Base-by-base conservation (phyloP, 2,888 invertebrate genomes). In the Minunthozetes semirufus region DNA sequence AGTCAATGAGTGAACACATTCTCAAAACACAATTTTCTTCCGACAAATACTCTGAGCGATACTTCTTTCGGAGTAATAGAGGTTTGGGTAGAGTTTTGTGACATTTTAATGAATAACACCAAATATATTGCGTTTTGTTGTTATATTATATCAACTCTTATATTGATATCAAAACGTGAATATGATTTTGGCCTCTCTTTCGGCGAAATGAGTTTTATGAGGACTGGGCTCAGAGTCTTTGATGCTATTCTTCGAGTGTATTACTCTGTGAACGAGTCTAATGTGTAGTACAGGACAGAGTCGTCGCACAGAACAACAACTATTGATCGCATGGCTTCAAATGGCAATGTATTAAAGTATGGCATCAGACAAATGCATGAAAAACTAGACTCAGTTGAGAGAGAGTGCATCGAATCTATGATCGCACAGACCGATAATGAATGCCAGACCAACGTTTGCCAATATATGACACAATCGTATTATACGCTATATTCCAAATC, bases 311-410 rank as follows among this genome's bases (percentile, higher is more conserved):
- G 61, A 38, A 66, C 61, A 27, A 48, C 19, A 70, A 46, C 4
- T 70, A 70, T 70, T 70, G 70, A 70, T 70, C 70, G 70, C 25
- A 70, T 42, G 38, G 48, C 70, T 70, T 70, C 70, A 70, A 70
- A 70, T 46, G 68, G 48, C 46, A 70, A 46, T 70, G 25, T 22
- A 66, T 25, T 25, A 59, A 11, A 38, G 22, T 19, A 22, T 19
- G 53, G n/a, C n/a, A 19, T 19, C 22, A 53, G 29, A 33, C n/a
- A 38, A 38, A 66, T 38, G 19, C n/a, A 66, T 66, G 38, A 66
- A 66, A 59, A 59, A 59, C 27, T 59, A 70, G 48, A 70, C 25
- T 42, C 42, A 42, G 42, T 42, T 25, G 9, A 70, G 46, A 70
- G 70, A 48, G 46, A 70, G 48, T 66, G 70, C 46, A 70, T 70